phyloP scores from a whole-genome alignment of 2,888 invertebrate species.

The Polydrusus cervinus region DNA sequence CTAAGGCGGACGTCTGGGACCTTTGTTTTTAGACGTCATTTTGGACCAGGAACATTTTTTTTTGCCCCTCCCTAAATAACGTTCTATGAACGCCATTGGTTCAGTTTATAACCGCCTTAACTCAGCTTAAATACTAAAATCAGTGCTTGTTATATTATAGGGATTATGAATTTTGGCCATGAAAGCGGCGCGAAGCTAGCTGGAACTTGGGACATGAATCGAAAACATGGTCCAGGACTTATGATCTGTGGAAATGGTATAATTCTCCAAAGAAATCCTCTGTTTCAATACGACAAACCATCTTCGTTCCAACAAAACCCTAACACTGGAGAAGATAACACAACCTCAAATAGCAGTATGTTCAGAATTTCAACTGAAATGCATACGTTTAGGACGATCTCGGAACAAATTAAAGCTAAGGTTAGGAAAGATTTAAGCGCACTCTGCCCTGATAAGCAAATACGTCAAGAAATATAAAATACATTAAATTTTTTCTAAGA shows the following conservation, averaged over 20 bases:
- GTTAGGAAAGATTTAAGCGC: slow-evolving; percentile 9
- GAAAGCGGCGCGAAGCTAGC: slow-evolving; percentile 74
- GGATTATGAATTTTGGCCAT: slow-evolving; percentile 72
- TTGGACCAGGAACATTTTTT: too few relatives aligned
- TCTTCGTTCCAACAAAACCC: slow-evolving; percentile 52
- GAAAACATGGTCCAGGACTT: slow-evolving; percentile 75
- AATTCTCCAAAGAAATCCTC: slow-evolving; percentile 71
- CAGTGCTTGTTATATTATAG: slow-evolving; percentile 55
- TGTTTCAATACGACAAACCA: slow-evolving; percentile 75
- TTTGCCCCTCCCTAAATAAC: too few relatives aligned
- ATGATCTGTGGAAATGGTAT: slow-evolving; percentile 76
- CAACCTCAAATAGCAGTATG: not conserved
- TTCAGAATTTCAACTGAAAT: not conserved
- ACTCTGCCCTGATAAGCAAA: too few relatives aligned
- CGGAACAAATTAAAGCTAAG: slow-evolving; percentile 39
- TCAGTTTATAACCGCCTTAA: too few relatives aligned
- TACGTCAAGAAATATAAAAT: too few relatives aligned
- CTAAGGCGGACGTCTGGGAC: too few relatives aligned
- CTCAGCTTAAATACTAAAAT: too few relatives aligned
- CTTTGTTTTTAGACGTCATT: too few relatives aligned
- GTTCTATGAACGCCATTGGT: too few relatives aligned
- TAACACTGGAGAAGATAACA: too few relatives aligned
- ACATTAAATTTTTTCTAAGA: too few relatives aligned
- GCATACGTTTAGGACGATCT: slow-evolving; percentile 24
- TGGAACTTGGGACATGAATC: slow-evolving; percentile 74